Base-by-base conservation (phyloP, 2,888 invertebrate genomes). In the Brachyptera putata region DNA sequence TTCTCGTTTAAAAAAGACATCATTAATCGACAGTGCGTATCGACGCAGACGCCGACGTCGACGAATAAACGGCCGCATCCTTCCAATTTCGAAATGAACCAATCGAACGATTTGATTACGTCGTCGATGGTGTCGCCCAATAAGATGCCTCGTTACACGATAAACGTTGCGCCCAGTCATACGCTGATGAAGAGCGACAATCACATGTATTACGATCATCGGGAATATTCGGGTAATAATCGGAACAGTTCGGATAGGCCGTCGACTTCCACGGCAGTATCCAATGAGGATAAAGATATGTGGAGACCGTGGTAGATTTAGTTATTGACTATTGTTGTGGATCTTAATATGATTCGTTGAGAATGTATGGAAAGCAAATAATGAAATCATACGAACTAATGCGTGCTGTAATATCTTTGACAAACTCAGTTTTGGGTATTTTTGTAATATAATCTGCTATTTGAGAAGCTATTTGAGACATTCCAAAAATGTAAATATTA, bases 271-370 rank as follows among this genome's bases (percentile, higher is more conserved):
- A 14, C 50, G 14, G 26, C 50, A 11, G 43, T 43, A 5, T n/a
- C 36, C 7, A 13, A 11, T 13, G 53, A 30, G 2, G 53, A 53
- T 13, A 53, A 53, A 18, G 53, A 53, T 36, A 53, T 53, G 53
- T 53, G 53, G 53, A 1, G 53, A 3, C 53, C 53, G 34, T 53
- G 53, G 53, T 53, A 53, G 53, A n/a, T n/a, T n/a, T n/a, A n/a
- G n/a, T n/a, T n/a, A n/a, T n/a, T n/a, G n/a, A n/a, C n/a, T n/a
- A n/a, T n/a, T n/a, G n/a, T n/a, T n/a, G n/a, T n/a, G n/a, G n/a
- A n/a, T n/a, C n/a, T n/a, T n/a, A n/a, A n/a, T n/a, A n/a, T n/a
- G n/a, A n/a, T n/a, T n/a, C n/a, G n/a, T n/a, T n/a, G n/a, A n/a
- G n/a, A n/a, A n/a, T n/a, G n/a, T n/a, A n/a, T n/a, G n/a, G n/a